These are phyloP conservation scores for Plusia festucae DNA, from an alignment of 2,888 invertebrate species.

Conservation along the genomic window DNA sequence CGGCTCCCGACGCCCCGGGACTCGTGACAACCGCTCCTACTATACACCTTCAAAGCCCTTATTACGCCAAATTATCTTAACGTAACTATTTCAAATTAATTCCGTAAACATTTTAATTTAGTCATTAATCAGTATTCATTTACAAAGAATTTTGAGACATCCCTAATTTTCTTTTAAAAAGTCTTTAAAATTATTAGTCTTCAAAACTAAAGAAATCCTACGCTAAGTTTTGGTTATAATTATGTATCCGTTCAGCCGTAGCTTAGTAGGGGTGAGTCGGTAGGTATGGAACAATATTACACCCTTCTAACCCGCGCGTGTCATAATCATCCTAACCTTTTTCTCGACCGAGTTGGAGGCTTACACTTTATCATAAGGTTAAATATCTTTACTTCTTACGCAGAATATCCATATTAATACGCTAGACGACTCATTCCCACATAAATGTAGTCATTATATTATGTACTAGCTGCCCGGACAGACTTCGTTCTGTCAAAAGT, in stretches of 20 bases:
- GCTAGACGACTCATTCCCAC: background rate
- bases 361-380: background rate
- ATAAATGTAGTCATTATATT: too few relatives aligned
- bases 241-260: slow-evolving; percentile 33
- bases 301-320: slow-evolving; percentile 8
- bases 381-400: slow-evolving; percentile 3
- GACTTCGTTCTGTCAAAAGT: too few relatives aligned
- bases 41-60: slow-evolving; percentile 53
- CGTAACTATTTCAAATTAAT: slow-evolving; percentile 46
- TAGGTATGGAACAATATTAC: slow-evolving; percentile 14
- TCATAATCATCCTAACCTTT: slow-evolving; percentile 6
- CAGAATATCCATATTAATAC: background rate
- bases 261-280: slow-evolving; percentile 22
- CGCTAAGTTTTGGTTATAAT: slow-evolving; percentile 24
- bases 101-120: slow-evolving; percentile 41
- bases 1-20: slow-evolving; percentile 55
- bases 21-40: slow-evolving; percentile 50
- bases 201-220: background rate
- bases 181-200: background rate
- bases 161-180: background rate
- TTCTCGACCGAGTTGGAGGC: background rate
- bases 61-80: slow-evolving; percentile 50
- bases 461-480: too few relatives aligned
- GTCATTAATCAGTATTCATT: slow-evolving; percentile 24
- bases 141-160: background rate